Percentiles rank a stretch among this genome's conserved stretches.
Evolutionary conservation across 2,113 vertebrate species (phyloP).

Genomic region (Eulemur rufifrons): DNA sequence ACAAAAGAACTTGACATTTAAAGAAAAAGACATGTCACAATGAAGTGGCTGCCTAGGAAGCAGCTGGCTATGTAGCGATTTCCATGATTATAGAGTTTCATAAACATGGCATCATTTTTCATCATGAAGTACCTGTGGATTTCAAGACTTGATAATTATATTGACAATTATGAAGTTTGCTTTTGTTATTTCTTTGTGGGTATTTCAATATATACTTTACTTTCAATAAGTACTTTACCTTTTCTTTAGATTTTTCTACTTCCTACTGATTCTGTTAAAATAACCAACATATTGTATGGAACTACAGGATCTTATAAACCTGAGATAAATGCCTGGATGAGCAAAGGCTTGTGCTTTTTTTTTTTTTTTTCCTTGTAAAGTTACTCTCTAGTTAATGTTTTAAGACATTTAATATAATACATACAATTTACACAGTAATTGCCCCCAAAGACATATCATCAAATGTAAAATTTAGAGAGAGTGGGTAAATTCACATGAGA

Average conservation of each 20-base stretch:
- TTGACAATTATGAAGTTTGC: not conserved
- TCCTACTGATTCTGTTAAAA: not conserved
- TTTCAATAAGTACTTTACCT: not conserved
- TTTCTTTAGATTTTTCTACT: not conserved
- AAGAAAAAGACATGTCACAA: not conserved
- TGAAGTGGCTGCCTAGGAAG: not conserved
- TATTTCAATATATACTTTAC: constrained; percentile 3
- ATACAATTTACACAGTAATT: not conserved
- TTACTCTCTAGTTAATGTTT: not conserved
- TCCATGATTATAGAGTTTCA: constrained; percentile 25
- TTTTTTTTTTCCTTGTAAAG: not conserved
- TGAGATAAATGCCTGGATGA: not conserved
- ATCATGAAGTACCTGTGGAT: not conserved
- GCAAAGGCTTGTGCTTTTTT: not conserved
- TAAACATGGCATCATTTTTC: not conserved
- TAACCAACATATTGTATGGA: not conserved
- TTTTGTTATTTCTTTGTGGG: not conserved
- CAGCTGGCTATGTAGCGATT: not conserved
- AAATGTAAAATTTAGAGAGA: not conserved
- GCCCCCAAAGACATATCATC: not conserved
- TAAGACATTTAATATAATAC: not conserved
- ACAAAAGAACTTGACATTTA: not conserved
- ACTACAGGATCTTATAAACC: not conserved
- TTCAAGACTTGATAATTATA: not conserved
- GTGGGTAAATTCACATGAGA: not conserved